Evolutionary conservation across 1,140 invertebrate genomes (phyloP).

Genomic region (Nasonia vitripennis): DNA sequence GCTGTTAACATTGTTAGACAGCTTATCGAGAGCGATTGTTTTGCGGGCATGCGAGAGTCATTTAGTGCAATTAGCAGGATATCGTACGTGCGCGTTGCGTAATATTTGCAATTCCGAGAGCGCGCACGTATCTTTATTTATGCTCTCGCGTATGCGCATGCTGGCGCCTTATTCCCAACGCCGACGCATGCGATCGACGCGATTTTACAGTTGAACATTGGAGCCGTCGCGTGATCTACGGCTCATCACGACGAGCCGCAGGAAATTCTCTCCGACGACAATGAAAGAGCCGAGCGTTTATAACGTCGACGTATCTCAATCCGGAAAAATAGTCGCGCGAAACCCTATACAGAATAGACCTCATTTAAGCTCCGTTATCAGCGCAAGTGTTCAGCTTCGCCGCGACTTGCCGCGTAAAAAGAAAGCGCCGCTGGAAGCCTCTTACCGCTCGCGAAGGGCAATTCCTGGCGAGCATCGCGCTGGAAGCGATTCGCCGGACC

Average conservation of each 20-base stretch:
- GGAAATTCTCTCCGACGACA: too few species aligned
- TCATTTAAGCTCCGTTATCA: too few species aligned
- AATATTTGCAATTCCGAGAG: conserved; percentile 48
- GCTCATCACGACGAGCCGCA: not conserved
- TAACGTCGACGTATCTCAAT: too few species aligned
- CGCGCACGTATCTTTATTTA: conserved; percentile 14
- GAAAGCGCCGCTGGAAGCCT: conserved; percentile 33
- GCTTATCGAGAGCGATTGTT: conserved; percentile 40
- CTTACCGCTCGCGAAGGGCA: conserved; percentile 46
- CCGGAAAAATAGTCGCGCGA: too few species aligned
- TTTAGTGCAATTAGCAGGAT: conserved; percentile 46
- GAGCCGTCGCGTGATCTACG: not conserved
- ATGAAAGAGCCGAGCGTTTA: too few species aligned
- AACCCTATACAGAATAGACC: too few species aligned
- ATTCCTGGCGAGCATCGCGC: conserved; percentile 67
- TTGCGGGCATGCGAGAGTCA: conserved; percentile 29
- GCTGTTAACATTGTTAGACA: conserved; percentile 50
- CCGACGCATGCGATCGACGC: not conserved
- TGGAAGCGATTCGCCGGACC: conserved; percentile 69
- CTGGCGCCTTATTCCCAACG: conserved; percentile 13
- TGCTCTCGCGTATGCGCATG: too few species aligned
- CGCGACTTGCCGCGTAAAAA: not conserved
- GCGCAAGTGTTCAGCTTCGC: too few species aligned
- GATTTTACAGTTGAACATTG: conserved; percentile 19
- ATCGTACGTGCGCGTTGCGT: not conserved